These are phyloP conservation scores for Sphyrna mokarran DNA, from an alignment of 2,113 vertebrate species.

Conservation along the genomic window DNA sequence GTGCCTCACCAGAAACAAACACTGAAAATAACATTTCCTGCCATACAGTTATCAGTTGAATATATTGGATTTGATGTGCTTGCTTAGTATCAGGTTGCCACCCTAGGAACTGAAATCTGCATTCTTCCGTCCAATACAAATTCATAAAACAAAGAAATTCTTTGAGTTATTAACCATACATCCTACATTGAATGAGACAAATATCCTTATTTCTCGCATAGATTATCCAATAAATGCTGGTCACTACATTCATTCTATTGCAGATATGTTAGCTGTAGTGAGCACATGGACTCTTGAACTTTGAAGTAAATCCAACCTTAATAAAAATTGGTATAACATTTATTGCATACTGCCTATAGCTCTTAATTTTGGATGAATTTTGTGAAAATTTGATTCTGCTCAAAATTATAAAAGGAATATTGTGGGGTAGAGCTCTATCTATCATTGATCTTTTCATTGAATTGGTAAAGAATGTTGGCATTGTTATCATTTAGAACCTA, in stretches of 20 bases:
- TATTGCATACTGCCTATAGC: neutral
- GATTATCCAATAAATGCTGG: neutral
- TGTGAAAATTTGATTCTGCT: neutral
- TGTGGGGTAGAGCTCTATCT: neutral
- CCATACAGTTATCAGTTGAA: neutral
- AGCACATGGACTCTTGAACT: neutral
- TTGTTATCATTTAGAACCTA: neutral
- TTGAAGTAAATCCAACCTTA: neutral
- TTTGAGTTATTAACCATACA: neutral
- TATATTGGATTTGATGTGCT: neutral
- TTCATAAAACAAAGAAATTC: neutral
- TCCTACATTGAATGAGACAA: neutral
- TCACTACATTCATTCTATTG: neutral
- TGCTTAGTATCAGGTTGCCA: neutral
- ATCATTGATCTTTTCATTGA: neutral
- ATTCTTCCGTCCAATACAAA: neutral
- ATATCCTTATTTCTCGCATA: neutral
- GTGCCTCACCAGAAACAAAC: neutral
- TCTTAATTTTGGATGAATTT: neutral
- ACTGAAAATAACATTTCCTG: slow-evolving; percentile 2
- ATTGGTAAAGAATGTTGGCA: neutral
- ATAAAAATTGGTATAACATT: neutral
- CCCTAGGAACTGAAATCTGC: neutral
- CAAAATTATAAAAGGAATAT: neutral
- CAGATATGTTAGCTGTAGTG: neutral